These are phyloP conservation scores for Hassar affinis DNA, from an alignment of 2,113 vertebrate species.

Conservation along the genomic window DNA sequence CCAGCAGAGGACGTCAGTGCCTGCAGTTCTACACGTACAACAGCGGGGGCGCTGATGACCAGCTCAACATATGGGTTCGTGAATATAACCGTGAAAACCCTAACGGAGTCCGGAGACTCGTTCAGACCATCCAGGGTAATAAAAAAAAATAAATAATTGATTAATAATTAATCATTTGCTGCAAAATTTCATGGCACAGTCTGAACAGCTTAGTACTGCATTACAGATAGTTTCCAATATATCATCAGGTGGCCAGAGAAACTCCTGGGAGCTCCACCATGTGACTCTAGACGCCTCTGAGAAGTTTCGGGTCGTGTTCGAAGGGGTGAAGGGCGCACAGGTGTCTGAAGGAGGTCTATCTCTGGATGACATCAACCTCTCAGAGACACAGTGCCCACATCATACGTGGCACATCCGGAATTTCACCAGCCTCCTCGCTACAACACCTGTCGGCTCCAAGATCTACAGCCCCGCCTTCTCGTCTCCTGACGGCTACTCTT, in stretches of 20 bases:
- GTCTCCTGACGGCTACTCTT: slow-evolving; percentile 84
- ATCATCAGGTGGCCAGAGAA: slow-evolving; percentile 58
- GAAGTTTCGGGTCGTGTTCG: slow-evolving; percentile 85
- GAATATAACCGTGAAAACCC: slow-evolving; percentile 71
- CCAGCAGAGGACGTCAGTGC: slow-evolving; percentile 84
- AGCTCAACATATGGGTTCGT: slow-evolving; percentile 74
- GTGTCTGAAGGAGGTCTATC: slow-evolving; percentile 79
- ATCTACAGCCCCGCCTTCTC: slow-evolving; percentile 82
- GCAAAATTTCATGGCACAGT: neutral
- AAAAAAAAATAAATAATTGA: too few species aligned
- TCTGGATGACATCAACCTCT: slow-evolving; percentile 91
- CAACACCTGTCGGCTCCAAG: slow-evolving; percentile 42
- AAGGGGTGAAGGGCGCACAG: slow-evolving; percentile 70
- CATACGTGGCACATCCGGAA: slow-evolving; percentile 84
- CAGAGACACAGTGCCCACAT: slow-evolving; percentile 86
- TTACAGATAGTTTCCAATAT: neutral
- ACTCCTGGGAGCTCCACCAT: slow-evolving; percentile 84
- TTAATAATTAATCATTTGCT: neutral
- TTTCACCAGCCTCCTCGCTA: slow-evolving; percentile 74
- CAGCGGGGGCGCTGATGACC: slow-evolving; percentile 69
- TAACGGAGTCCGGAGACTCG: slow-evolving; percentile 68
- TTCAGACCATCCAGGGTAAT: slow-evolving; percentile 78
- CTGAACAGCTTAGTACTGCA: neutral
- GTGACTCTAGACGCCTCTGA: slow-evolving; percentile 71
- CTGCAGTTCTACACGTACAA: slow-evolving; percentile 89